These are phyloP conservation scores for Trididemnum nubilum DNA, from an alignment of 23 tunicate genomes.

Conservation along the genomic window DNA sequence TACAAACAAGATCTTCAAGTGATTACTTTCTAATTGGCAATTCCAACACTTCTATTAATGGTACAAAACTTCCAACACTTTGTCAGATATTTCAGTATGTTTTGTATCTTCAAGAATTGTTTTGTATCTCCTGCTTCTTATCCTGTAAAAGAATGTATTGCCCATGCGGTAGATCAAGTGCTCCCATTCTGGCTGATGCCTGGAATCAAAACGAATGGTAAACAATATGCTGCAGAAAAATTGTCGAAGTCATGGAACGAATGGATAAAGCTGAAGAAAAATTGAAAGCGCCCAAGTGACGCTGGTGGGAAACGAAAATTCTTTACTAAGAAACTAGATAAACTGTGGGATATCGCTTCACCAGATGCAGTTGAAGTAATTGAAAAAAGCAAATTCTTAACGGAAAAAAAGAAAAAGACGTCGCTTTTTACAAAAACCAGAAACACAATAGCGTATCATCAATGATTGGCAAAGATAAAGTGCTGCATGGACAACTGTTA, in stretches of 20 bases:
- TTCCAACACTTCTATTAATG: not conserved
- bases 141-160: not conserved
- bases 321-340: not conserved
- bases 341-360: not conserved
- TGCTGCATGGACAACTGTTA: not conserved
- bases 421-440: not conserved
- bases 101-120: not conserved
- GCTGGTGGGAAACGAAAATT: not conserved
- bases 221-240: not conserved
- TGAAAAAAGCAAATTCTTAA: not conserved
- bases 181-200: not conserved
- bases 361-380: not conserved
- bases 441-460: not conserved
- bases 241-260: not conserved
- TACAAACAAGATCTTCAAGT: not conserved
- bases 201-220: conserved; percentile 1
- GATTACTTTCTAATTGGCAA: not conserved
- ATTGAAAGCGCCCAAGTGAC: not conserved
- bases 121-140: not conserved
- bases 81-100: not conserved
- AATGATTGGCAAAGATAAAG: conserved; percentile 4
- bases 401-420: conserved; percentile 9
- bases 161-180: not conserved
- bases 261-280: not conserved
- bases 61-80: not conserved